Conservation (phyloP, 2,113 vertebrate species). For the Onychostruthus taczanowskii region DNA sequence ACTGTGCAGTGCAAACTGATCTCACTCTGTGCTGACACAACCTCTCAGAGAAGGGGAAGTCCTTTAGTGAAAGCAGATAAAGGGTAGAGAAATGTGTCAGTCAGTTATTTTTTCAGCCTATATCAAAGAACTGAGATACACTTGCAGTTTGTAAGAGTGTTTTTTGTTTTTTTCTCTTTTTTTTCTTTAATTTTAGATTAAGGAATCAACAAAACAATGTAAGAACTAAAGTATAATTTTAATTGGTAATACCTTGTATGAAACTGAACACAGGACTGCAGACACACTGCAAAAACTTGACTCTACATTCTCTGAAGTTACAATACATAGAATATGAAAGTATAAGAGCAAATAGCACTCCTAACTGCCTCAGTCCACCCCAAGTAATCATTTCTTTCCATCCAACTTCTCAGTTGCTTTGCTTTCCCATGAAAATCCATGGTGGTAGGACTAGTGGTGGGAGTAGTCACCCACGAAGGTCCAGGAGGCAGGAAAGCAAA, state of each 20-base stretch:
- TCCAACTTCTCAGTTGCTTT: background rate
- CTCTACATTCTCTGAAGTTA: background rate
- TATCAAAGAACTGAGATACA: background rate
- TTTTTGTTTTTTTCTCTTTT: background rate
- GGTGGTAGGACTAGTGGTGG: background rate
- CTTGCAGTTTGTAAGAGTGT: background rate
- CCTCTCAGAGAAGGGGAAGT: background rate
- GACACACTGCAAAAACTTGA: background rate
- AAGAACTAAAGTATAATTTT: background rate
- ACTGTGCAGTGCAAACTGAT: background rate
- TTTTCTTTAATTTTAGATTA: background rate
- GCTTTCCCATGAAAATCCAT: background rate
- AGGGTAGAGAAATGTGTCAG: constrained; percentile 14
- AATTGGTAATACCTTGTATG: background rate
- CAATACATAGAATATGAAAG: background rate
- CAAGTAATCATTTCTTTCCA: background rate
- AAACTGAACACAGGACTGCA: background rate
- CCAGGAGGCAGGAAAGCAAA: background rate
- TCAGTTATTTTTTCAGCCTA: background rate
- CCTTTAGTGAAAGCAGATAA: background rate
- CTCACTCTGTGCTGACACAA: background rate
- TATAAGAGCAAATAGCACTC: background rate
- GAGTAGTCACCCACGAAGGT: background rate
- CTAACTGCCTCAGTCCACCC: background rate
- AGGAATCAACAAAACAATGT: background rate